Percentiles rank a stretch among this genome's conserved stretches.
These are phyloP conservation scores for Synergus laeviventris DNA, from an alignment of 2,888 invertebrate genomes.

Conservation along the genomic window DNA sequence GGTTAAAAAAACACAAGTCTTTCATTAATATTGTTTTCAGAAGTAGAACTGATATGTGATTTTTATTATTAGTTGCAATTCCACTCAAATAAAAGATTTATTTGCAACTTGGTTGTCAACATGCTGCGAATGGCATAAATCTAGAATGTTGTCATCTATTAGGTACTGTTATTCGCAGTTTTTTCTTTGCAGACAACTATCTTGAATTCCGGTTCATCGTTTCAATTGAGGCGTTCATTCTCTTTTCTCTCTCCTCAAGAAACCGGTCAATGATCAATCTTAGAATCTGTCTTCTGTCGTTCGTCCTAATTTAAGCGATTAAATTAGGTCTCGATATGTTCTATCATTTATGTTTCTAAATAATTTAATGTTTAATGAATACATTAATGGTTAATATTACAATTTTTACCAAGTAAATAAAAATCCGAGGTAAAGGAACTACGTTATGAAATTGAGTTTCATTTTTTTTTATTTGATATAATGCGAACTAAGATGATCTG, in stretches of 20 bases:
- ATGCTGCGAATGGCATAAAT: slow-evolving; percentile 4
- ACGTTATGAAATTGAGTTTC: not conserved
- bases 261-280: slow-evolving; percentile 8
- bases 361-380: not conserved
- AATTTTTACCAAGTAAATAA: not conserved
- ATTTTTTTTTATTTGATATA: not conserved
- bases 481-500: not conserved
- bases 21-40: not conserved
- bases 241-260: not conserved
- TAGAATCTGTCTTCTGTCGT: not conserved
- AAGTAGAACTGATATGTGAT: not conserved
- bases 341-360: not conserved
- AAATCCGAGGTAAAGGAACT: not conserved
- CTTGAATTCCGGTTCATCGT: slow-evolving; percentile 37
- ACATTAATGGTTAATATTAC: not conserved
- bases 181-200: slow-evolving; percentile 31
- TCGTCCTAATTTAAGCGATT: not conserved
- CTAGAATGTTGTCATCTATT: slow-evolving; percentile 32
- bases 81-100: not conserved
- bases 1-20: not conserved
- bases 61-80: too few species aligned
- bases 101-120: not conserved
- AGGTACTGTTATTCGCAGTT: slow-evolving; percentile 33
- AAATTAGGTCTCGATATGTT: not conserved
- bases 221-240: slow-evolving; percentile 14